Base-by-base conservation (phyloP, 2,888 invertebrate species). In the Ditula angustiorana region DNA sequence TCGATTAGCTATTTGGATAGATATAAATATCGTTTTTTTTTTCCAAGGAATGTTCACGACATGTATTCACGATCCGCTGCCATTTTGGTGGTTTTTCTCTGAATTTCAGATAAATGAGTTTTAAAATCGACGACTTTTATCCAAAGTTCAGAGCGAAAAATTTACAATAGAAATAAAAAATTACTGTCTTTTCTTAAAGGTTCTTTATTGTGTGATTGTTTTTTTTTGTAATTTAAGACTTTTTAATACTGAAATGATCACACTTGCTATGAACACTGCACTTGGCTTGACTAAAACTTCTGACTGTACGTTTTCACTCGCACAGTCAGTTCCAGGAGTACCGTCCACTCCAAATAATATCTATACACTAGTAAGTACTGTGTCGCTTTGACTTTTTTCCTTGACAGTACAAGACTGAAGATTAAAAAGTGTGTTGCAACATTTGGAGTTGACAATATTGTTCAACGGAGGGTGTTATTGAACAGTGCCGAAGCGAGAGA, bases 191-290 rank as follows among this genome's bases (percentile, higher is more conserved):
- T 89, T 85, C 83, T 83, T 82, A 81, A 87, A 85, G 83, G 85
- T 88, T 82, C 78, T 80, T 84, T 84, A 85, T 81, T 82, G 90
- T 90, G 90, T 90, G 90, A 85, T 87, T 79, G 86, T 83, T 85
- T 88, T 88, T 87, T 88, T 87, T 88, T 87, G 81, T 86, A 87
- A 84, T 76, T 75, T 85, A 85, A 85, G 84, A 80, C 74, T 80
- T 80, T 75, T 75, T 74, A 75, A 72, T 68, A 74, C 64, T 69
- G 69, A 71, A 73, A 82, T 85, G 85, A 83, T 84, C 85, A 83
- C 80, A 79, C 80, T 52, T 44, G 52, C 57, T 63, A 63, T 49
- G n/a, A 16, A 41, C 71, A 70, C 72, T 78, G 82, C 85, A 84
- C 83, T 71, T 67, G 69, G 79, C 81, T 80, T 80, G 69, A 77